phyloP scores from a whole-genome alignment of 2,797 vertebrate genomes.

The Borostomias antarcticus region DNA sequence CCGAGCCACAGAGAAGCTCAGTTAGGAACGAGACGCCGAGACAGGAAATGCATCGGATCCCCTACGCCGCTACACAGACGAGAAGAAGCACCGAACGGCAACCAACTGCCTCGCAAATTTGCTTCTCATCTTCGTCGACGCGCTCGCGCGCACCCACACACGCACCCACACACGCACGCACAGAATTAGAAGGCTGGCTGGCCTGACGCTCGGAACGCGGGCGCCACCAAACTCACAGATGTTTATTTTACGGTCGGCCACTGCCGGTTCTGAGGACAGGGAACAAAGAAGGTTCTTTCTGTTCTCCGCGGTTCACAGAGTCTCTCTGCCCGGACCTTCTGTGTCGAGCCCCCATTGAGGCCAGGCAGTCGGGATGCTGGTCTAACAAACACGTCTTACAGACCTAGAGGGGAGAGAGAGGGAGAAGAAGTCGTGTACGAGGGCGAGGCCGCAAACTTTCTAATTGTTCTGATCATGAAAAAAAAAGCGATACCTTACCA shows the following conservation, averaged over 20 bases:
- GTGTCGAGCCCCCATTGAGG: conserved; percentile 53
- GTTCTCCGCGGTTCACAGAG: conserved; percentile 44
- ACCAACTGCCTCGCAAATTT: conserved; percentile 51
- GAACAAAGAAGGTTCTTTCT: conserved; percentile 56
- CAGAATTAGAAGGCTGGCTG: conserved; percentile 30
- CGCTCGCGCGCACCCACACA: background rate
- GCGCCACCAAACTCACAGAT: conserved; percentile 55
- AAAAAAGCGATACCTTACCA: conserved; percentile 81
- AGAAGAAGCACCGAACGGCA: conserved; percentile 56
- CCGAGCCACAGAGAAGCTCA: conserved; percentile 45
- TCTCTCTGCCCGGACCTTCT: conserved; percentile 56
- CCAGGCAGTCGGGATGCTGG: conserved; percentile 60
- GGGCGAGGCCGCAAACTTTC: conserved; percentile 59
- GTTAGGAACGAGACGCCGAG: conserved; percentile 56
- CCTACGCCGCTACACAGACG: conserved; percentile 49
- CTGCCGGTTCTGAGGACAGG: conserved; percentile 45
- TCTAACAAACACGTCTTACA: background rate
- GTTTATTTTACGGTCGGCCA: conserved; percentile 67
- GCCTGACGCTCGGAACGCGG: conserved; percentile 18
- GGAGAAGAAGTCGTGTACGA: conserved; percentile 34
- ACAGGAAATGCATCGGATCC: conserved; percentile 57
- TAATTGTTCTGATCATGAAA: conserved; percentile 81
- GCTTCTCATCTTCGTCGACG: conserved; percentile 30
- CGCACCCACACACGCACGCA: background rate
- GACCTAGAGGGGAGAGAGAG: background rate